These are phyloP conservation scores for Anguilla japonica DNA, from an alignment of 2,113 vertebrate genomes.

Conservation along the genomic window DNA sequence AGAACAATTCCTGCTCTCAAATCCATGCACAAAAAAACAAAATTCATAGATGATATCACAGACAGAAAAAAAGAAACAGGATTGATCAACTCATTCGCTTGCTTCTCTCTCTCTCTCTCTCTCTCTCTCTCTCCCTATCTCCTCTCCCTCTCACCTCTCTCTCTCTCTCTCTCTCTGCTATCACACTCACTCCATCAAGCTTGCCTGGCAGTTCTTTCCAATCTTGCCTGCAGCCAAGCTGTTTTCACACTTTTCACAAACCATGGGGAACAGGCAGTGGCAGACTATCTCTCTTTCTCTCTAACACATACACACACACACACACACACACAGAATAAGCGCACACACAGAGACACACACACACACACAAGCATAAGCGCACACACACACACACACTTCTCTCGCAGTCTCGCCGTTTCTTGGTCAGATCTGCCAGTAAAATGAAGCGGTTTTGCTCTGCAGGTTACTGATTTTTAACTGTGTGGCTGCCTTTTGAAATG, in stretches of 20 bases:
- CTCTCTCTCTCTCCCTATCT: not conserved
- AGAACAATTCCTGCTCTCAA: no score
- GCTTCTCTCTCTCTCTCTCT: not conserved
- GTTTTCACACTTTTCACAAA: conserved; percentile 11
- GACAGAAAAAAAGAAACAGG: no score
- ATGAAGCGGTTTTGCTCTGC: no score
- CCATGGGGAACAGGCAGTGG: not conserved
- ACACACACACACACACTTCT: not conserved
- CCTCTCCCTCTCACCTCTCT: no score
- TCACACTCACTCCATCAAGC: not conserved
- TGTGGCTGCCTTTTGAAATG: no score
- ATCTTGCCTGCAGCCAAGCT: conserved; percentile 11
- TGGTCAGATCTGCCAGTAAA: no score
- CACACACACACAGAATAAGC: not conserved
- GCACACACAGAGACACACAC: not conserved
- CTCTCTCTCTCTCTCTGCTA: not conserved
- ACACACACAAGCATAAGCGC: no score
- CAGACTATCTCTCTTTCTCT: not conserved
- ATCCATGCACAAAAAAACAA: no score
- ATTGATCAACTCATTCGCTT: not conserved
- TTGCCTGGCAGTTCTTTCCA: not conserved
- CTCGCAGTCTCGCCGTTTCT: no score
- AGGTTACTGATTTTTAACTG: no score
- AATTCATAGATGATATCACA: no score
- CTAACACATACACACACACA: not conserved